Evolutionary conservation across 2,888 invertebrate species (phyloP).

Genomic region (Drosophila kanekoi): DNA sequence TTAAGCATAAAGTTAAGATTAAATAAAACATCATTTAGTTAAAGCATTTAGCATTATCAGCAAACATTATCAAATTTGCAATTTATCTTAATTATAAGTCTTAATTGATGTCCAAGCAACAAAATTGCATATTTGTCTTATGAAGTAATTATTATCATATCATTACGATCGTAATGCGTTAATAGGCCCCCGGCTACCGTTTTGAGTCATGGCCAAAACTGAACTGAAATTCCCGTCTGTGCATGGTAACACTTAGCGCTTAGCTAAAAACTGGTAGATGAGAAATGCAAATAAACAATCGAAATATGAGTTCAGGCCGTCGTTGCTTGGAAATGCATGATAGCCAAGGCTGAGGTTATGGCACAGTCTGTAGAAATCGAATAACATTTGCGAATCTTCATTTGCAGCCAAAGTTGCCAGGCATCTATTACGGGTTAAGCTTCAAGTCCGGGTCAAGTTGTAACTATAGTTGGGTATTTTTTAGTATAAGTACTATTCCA

Average conservation of each 20-base stretch:
- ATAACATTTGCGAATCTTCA: conserved; percentile 15
- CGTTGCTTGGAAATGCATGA: conserved; percentile 38
- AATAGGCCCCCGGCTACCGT: conserved; percentile 27
- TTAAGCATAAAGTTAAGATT: conserved; percentile 6
- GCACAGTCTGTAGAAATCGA: conserved; percentile 7
- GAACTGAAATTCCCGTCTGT: conserved; percentile 21
- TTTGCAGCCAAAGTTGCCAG: not conserved
- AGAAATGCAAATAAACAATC: conserved; percentile 57
- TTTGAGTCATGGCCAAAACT: conserved; percentile 41
- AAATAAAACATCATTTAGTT: not conserved
- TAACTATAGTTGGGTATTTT: conserved; percentile 17
- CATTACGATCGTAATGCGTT: conserved; percentile 15
- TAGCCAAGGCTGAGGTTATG: conserved; percentile 39
- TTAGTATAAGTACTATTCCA: conserved; percentile 12
- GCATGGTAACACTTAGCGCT: conserved; percentile 55
- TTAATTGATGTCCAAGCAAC: conserved; percentile 2
- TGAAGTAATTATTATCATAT: conserved; percentile 14
- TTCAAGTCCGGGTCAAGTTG: conserved; percentile 37
- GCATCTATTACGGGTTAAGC: conserved; percentile 1
- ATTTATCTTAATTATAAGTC: conserved; percentile 15
- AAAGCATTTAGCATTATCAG: not conserved
- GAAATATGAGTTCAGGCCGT: conserved; percentile 51
- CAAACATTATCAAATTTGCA: not conserved
- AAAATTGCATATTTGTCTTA: conserved; percentile 18
- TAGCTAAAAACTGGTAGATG: conserved; percentile 56